Base-by-base conservation (phyloP, 2,113 vertebrate species). In the Leucopternis melanops region DNA sequence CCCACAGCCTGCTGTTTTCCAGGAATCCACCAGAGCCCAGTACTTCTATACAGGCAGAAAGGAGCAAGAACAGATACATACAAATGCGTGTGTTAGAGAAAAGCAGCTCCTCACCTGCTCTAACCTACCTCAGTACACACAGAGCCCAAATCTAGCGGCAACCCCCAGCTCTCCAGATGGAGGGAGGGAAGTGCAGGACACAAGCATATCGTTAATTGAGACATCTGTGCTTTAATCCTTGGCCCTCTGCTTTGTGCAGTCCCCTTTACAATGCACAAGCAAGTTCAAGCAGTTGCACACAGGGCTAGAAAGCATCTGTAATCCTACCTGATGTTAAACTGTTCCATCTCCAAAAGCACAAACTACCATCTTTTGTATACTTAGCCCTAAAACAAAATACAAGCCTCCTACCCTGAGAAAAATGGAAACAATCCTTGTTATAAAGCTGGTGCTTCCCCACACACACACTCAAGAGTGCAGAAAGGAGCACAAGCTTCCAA, bases 221-320 rank as follows among this genome's bases (percentile, higher is more conserved):
- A 95, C 62, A 77, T 92, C 5, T 42, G 47, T 79, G 36, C 58
- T 95, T 94, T 95, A 86, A 95, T 92, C 89, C 89, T 92, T 0
- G 0, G 10, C 54, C 70, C 34, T 85, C 38, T 10, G 61, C 83
- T 92, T 75, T 69, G 70, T 85, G 78, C 88, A 85, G 57, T 32
- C 70, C 73, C 29, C 15, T 92, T 86, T 21, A 87, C 50, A 92
- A 79, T 14, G 66, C 80, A 69, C 8, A 26, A 79, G n/a, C 58
- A 89, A 79, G 32, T 16, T 61, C 3, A 3, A 89, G 49, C 49
- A 69, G 49, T n/a, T 69, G 57, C 38, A 81, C 16, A 21, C 44
- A 69, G 50, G 8, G 27, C 52, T 74, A 82, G 55, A 91, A 92
- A 94, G 54, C 72, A 88, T 44, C 31, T 50, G 12, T 81, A 90